Evolutionary conservation across 2,888 invertebrate species (phyloP).

Genomic region (Petrophora chlorosata): DNA sequence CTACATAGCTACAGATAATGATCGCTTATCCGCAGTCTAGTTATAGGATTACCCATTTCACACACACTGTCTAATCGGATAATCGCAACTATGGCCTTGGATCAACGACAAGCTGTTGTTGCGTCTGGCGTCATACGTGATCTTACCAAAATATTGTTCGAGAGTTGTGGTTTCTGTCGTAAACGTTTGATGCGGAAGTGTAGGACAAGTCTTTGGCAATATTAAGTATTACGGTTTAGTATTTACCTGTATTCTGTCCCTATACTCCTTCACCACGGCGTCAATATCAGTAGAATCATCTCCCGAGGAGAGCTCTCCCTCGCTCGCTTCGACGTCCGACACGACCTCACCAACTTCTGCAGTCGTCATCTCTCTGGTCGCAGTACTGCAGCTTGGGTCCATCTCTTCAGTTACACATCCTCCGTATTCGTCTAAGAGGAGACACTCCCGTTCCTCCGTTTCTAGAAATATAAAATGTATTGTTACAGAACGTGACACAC

Average conservation of each 20-base stretch:
- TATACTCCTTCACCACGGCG: constrained; percentile 90
- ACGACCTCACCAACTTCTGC: constrained; percentile 64
- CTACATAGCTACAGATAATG: no score
- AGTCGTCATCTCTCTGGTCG: constrained; percentile 51
- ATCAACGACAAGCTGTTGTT: no score
- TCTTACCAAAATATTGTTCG: no score
- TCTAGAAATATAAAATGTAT: constrained; percentile 46
- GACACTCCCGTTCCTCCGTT: constrained; percentile 84
- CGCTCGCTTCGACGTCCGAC: constrained; percentile 78
- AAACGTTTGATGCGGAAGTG: no score
- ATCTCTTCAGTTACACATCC: constrained; percentile 68
- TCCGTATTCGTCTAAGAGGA: constrained; percentile 83
- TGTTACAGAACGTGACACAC: neutral
- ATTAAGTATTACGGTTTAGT: neutral
- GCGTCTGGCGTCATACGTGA: no score
- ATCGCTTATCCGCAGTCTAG: no score
- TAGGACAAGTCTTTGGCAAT: no score
- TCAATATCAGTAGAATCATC: constrained; percentile 91
- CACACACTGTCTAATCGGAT: constrained; percentile 19
- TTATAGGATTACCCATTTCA: constrained; percentile 7
- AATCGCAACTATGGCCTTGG: constrained; percentile 4
- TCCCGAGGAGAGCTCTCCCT: constrained; percentile 81
- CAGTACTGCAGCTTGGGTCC: constrained; percentile 64
- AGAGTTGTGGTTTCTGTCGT: no score
- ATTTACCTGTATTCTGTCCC: constrained; percentile 86